Base-by-base conservation (phyloP, 1,140 invertebrate genomes). In the Papilio helenus region DNA sequence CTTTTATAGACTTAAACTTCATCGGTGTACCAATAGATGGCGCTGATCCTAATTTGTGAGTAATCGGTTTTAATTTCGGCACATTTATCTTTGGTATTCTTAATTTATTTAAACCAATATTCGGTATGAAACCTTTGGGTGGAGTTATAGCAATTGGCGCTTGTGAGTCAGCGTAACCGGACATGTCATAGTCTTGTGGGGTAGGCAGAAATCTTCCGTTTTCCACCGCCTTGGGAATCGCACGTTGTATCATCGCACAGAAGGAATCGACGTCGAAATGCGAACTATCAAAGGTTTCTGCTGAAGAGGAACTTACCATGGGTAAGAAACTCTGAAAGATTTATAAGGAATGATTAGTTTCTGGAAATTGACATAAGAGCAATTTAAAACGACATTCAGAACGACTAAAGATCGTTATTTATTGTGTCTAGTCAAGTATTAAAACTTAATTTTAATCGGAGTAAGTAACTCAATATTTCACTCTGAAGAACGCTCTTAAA, bases 181-280 rank as follows among this genome's bases (percentile, higher is more conserved):
- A 71, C 80, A 89, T 88, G 68, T 94, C 93, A 3, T 72, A 72
- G 14, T 92, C 85, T 46, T 80, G 79, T 49, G 88, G 82, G 9
- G 86, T 79, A 4, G 86, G 80, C 2, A 94, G 65, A 78, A 93
- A 91, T 77, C 84, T 90, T 18, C 93, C 93, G 74, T 93, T 83
- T 81, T 90, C 82, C 0, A 93, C 83, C 0, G 91, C 84, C 79
- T 92, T 89, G 0, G 93, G 93, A 42, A 94, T 90, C 0, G 88
- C 87, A 18, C 85, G 84, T n/a, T 94, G 88, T 42, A 94, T 93
- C 65, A 93, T 84, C 51, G 82, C 80, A 76, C 93, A 94, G 81
- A 94, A 92, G 0, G 91, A 90, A 26, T 91, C 79, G 0, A 89
- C 85, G 80, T 91, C 85, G 44, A 87, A 87, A n/a, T 72, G 79